Evolutionary conservation across 2,888 invertebrate genomes (phyloP), one percentile per base, ranked within the genome.

Genomic region (Galerucella nymphaeae): DNA sequence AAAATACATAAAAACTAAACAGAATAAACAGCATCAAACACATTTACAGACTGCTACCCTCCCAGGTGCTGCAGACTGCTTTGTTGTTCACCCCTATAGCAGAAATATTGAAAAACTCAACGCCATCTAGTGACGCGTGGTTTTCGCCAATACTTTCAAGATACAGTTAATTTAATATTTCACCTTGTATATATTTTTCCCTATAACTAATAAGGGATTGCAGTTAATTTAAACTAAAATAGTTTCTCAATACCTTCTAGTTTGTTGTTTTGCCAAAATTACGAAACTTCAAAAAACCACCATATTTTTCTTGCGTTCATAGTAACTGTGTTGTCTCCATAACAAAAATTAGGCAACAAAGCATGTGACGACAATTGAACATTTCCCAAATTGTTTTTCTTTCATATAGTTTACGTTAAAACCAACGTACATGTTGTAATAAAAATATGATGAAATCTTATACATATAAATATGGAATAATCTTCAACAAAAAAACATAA

Each of bases 331-430:
- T 16, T 8, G 53, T 53, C 16, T 53, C 53, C 53, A 53, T 18
- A 53, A 53, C 10, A 53, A 53, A 53, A 53, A 53, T 16, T 53
- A 18, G 9, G 53, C 18, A 53, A 53, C 10, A 11, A 18, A 16
- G 9, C 16, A 16, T 53, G 18, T 53, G 50, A 53, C 61, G 62
- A 69, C 69, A 41, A 48, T 45, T 20, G 30, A 61, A 57, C 41
- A 38, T 70, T 70, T 70, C 63, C 57, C 55, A 70, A 63, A 70
- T 70, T 70, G 70, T 70, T 63, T 70, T 70, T 68, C 16, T 3
- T 1, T 41, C n/a, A 9, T 66, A 11, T 11, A 14, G 20, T 16
- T 66, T 38, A 66, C 13, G 57, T 50, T 59, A 61, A 61, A 45
- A 23, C n/a, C 58, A 18, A 53, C 20, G 64, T 63, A 55, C 45